These are phyloP conservation scores for Thera obeliscata DNA, from an alignment of 2,888 invertebrate species.

Conservation along the genomic window DNA sequence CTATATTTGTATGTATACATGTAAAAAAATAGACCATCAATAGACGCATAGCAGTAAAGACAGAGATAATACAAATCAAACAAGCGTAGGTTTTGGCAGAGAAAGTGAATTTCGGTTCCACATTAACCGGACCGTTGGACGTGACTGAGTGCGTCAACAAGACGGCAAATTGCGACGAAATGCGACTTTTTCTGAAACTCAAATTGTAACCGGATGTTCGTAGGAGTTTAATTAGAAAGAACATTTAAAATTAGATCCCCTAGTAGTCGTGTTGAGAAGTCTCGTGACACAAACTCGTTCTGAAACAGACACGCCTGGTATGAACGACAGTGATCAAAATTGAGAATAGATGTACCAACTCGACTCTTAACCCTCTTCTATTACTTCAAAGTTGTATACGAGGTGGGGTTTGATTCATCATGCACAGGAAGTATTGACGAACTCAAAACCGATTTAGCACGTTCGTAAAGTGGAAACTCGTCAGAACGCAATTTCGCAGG, in stretches of 20 bases:
- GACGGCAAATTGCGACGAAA: conserved; percentile 13
- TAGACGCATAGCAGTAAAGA: not conserved
- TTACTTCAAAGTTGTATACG: not conserved
- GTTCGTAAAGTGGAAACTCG: conserved; percentile 26
- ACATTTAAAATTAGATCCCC: not conserved
- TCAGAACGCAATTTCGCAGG: conserved; percentile 22
- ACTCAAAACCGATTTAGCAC: conserved; percentile 23
- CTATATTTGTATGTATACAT: too few relatives aligned
- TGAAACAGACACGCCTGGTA: too few relatives aligned
- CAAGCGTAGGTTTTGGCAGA: conserved; percentile 56
- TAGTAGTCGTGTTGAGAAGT: too few relatives aligned
- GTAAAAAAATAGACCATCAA: not conserved
- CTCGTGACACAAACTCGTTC: too few relatives aligned
- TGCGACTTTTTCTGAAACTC: conserved; percentile 39
- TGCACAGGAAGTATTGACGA: not conserved
- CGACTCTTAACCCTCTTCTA: too few relatives aligned
- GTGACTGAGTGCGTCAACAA: conserved; percentile 36
- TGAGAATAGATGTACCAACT: too few relatives aligned
- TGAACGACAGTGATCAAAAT: too few relatives aligned
- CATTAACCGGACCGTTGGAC: conserved; percentile 42
- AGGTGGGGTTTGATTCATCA: not conserved
- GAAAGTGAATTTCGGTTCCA: conserved; percentile 54
- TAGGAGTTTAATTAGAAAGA: conserved; percentile 23
- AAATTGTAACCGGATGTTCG: conserved; percentile 34
- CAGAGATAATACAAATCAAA: conserved; percentile 53